Base-by-base conservation (phyloP, 37 sponge, comb jelly and placozoan genomes). In the Eunapius fragilis region DNA sequence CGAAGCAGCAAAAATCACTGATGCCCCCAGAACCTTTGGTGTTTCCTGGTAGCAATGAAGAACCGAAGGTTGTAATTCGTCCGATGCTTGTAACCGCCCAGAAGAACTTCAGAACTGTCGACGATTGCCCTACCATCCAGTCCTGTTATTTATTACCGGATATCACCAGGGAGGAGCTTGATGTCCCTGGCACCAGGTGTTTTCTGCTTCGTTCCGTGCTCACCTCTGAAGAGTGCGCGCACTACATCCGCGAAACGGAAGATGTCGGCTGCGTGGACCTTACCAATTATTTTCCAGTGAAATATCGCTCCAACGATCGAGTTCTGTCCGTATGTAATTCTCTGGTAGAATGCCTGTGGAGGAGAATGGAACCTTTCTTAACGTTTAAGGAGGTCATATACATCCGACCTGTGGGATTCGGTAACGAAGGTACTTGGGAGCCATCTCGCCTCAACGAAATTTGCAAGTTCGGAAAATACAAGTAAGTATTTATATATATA, bases 391-490 rank as follows among this genome's bases (percentile, higher is more conserved):
- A 85, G 76, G 86, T 85, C 12, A 78, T 85, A 34, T 48, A 78
- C 11, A 38, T 85, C 23, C 69, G 86, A 23, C 86, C 86, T 10
- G 49, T 85, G 25, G 86, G 86, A n/a, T 85, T 85, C 30, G 86
- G 86, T 23, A 85, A 85, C 77, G 79, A 85, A 35, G 86, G 86
- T 27, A 85, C 86, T 6, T 85, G 86, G 86, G 77, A 68, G 34
- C 86, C 86, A 0, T 77, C 77, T 58, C 76, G 86, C 35, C 78
- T 85, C 26, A 85, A 85, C 31, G 86, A 85, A 38, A 77, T 78
- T 26, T 77, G 76, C 77, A 85, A 85, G 77, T 77, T 85, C 68
- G 77, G 76, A 36, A 85, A 77, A 58, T 85, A 85, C 71, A 85
- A 76, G 78, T 81, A n/a, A 81, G 82, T 31, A 75, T 7, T n/a